Evolutionary conservation across 2,888 invertebrate genomes (phyloP).

Genomic region (Parapristionchus giblindavisi): DNA sequence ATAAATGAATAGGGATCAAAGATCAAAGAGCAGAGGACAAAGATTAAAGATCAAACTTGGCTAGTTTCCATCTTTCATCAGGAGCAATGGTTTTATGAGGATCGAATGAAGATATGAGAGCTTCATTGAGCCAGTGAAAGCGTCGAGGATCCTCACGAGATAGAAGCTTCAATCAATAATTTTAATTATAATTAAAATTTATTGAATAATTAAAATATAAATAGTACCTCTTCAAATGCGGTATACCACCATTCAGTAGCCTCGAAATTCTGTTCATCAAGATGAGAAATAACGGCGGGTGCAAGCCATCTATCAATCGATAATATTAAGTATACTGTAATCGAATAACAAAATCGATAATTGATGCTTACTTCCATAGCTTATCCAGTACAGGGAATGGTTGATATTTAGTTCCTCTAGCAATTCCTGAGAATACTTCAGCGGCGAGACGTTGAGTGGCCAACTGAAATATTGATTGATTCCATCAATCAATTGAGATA

Average conservation of each 20-base stretch:
- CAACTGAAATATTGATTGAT: constrained; percentile 37
- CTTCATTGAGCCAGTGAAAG: constrained; percentile 51
- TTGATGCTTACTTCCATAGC: constrained; percentile 44
- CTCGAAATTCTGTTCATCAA: constrained; percentile 16
- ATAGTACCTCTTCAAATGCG: constrained; percentile 18
- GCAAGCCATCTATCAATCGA: constrained; percentile 21
- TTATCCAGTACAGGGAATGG: constrained; percentile 42
- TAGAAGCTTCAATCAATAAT: constrained; percentile 31
- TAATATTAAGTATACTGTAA: neutral
- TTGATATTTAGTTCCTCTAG: constrained; percentile 45
- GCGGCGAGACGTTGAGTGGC: constrained; percentile 46
- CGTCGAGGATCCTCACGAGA: constrained; percentile 45
- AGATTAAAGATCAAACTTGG: constrained; percentile 25
- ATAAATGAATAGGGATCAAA: neutral
- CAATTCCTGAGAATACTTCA: constrained; percentile 51
- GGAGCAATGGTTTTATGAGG: constrained; percentile 3
- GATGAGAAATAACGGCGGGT: constrained; percentile 19
- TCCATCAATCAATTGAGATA: neutral
- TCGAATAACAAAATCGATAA: no score
- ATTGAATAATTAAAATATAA: neutral
- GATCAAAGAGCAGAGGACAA: neutral
- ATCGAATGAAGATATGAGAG: constrained; percentile 39
- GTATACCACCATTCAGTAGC: constrained; percentile 15
- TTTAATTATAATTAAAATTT: neutral
- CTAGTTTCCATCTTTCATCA: constrained; percentile 25